These are phyloP conservation scores for Cyrtorhinus lividipennis DNA, from an alignment of 1,140 invertebrate species.

Conservation along the genomic window DNA sequence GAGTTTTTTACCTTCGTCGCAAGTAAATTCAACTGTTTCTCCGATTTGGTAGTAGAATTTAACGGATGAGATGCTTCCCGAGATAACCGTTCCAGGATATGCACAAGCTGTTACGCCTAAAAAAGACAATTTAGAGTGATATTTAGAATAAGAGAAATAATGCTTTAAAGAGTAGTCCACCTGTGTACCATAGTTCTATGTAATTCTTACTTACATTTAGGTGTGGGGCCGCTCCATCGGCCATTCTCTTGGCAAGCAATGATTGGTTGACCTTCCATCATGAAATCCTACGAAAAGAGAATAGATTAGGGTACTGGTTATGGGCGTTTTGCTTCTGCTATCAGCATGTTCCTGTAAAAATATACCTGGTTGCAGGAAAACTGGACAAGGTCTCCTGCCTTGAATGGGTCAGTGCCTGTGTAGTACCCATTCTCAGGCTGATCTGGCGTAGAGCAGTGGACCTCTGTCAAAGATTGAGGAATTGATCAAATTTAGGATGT, in stretches of 20 bases:
- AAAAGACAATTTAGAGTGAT: slow-evolving; percentile 13
- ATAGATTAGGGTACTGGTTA: no score
- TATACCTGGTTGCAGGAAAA: slow-evolving; percentile 55
- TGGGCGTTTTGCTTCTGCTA: no score
- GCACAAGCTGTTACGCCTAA: slow-evolving; percentile 64
- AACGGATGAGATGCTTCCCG: slow-evolving; percentile 65
- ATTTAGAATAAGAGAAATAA: slow-evolving; percentile 4
- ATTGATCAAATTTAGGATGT: background rate
- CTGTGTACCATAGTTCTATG: no score
- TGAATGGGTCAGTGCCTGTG: slow-evolving; percentile 47
- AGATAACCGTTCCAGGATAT: slow-evolving; percentile 70
- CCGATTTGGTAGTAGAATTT: slow-evolving; percentile 76
- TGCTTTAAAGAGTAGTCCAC: no score
- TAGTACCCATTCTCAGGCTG: slow-evolving; percentile 60
- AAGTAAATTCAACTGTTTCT: slow-evolving; percentile 71
- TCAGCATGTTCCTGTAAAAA: no score
- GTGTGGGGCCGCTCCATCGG: slow-evolving; percentile 65
- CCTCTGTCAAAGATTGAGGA: slow-evolving; percentile 38
- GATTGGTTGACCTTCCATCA: slow-evolving; percentile 71
- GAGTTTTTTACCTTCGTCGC: slow-evolving; percentile 56
- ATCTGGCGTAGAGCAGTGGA: slow-evolving; percentile 52
- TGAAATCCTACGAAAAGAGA: slow-evolving; percentile 47
- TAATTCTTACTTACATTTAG: slow-evolving; percentile 51
- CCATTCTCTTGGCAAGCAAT: slow-evolving; percentile 77
- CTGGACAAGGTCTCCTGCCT: slow-evolving; percentile 67